Evolutionary conservation across 1,140 invertebrate species (phyloP), one percentile per base, ranked within the genome.

Genomic region (Chironomus striatipennis): DNA sequence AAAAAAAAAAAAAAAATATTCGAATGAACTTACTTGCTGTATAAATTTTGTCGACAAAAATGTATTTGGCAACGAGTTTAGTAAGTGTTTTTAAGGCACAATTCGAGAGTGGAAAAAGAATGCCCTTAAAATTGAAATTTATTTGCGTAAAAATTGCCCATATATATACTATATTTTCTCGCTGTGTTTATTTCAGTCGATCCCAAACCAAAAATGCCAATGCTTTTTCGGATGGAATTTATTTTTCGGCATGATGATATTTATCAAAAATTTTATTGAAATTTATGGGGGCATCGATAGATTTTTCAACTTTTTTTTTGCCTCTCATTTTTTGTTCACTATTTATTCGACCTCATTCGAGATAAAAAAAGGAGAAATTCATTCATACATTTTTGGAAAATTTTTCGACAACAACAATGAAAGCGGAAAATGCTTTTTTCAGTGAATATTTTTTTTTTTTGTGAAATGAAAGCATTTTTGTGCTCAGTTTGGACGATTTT

Each of bases 221-320:
- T 57, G 47, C 47, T 57, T 57, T 57, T 57, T 47, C 47, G 9
- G n/a, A 57, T 57, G 47, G 47, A 57, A 57, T 57, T 57, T 57
- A 57, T 57, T n/a, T 34, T n/a, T 57, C 47, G 47, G n/a, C 47
- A 57, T 57, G 47, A 57, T 15, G 47, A 57, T 57, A 57, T 57
- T 57, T 57, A 57, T 57, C 47, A 57, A 57, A 57, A 57, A 57
- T 57, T 57, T 57, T 57, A 57, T 57, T 57, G 47, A 57, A 57
- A 57, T 57, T 57, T 57, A 57, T 57, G 47, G n/a, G 47, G 47
- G 12, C 47, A 57, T 57, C 47, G 47, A 57, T 57, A 57, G 47
- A 57, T 57, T 15, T 57, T 57, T 57, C 43, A 47, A 47, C 43
- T 47, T 47, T 57, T 57, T 57, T 15, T 57, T n/a, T 15, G 0